Base-by-base conservation (phyloP, 2,797 vertebrate genomes). In the Pangasius macronema region DNA sequence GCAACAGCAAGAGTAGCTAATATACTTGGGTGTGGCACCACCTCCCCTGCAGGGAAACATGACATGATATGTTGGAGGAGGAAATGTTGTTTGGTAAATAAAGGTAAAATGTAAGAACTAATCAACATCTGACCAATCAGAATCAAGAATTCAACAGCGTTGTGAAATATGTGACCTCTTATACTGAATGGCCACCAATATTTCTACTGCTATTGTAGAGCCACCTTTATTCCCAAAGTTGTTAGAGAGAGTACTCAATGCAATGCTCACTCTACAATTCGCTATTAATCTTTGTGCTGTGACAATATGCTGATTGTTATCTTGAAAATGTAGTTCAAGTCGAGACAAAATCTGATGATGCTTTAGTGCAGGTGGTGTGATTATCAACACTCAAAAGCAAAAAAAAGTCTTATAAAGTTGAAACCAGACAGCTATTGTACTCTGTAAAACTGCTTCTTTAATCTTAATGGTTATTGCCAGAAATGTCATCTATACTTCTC, bases 21-120 rank as follows among this genome's bases (percentile, higher is more conserved):
- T n/a, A n/a, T n/a, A n/a, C n/a, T n/a, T n/a, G n/a, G n/a, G n/a
- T n/a, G n/a, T n/a, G n/a, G n/a, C n/a, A n/a, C n/a, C n/a, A n/a
- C n/a, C n/a, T n/a, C n/a, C n/a, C n/a, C 99, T 99, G 93, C 0
- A 16, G 68, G 39, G 20, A 61, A 36, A 68, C 63, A 77, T 11
- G 36, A 72, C 36, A 18, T 46, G 18, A 39, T 55, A 84, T 10
- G n/a, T 16, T 42, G 22, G 39, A 14, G 22, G 27, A 46, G 10
- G 24, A 13, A 46, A 73, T 22, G 73, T 2, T 22, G 9, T 79
- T 36, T 24, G 16, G n/a, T 77, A 33, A 77, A 55, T 33, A 55
- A 30, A 53, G n/a, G n/a, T 77, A 8, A 30, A 51, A 30, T 51
- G 10, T 24, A 42, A 42, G 42, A 75, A 49, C 24, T 75, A 4